Base-by-base conservation (phyloP, 2,113 vertebrate genomes). In the Lucifuga dentata region DNA sequence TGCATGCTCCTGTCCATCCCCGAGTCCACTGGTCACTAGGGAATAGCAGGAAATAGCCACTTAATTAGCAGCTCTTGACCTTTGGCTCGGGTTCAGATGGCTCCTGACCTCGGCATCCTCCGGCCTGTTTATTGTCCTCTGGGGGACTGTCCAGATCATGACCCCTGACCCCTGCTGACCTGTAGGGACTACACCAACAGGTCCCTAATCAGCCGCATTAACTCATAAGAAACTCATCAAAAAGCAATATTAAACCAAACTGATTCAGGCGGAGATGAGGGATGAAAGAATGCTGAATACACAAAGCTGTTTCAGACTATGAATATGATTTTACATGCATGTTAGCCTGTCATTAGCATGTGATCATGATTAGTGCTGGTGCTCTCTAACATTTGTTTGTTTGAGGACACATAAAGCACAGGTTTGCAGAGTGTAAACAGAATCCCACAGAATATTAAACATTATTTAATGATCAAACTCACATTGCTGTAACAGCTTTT, bases 41-140 rank as follows among this genome's bases (percentile, higher is more conserved):
- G 87, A 91, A 80, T 84, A 77, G 59, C 29, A 65, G 85, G 88
- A 91, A 88, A 86, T 83, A 58, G 87, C 81, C 85, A 88, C 79
- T 90, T 89, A 87, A 91, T 92, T 85, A 87, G 80, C n/a, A 3
- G 71, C 72, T 81, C 89, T 90, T 91, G 87, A 90, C 86, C 86
- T 84, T 45, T 88, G 64, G 64, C 84, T 66, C 24, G 21, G 57
- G 48, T 67, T 81, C 64, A 59, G 72, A 48, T 56, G 17, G 33
- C 74, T 80, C 58, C 73, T 88, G 89, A 88, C 87, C 85, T 35
- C 62, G 17, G 56, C 51, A 24, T 65, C 80, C 81, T 78, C 39
- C 5, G 58, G 74, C 74, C 82, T 86, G 66, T 83, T 89, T 88
- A 88, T 88, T 73, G 85, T 85, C 68, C 89, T 89, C 88, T 75